Evolutionary conservation across 1,140 invertebrate species (phyloP).

Genomic region (Phenacoccus solenopsis): DNA sequence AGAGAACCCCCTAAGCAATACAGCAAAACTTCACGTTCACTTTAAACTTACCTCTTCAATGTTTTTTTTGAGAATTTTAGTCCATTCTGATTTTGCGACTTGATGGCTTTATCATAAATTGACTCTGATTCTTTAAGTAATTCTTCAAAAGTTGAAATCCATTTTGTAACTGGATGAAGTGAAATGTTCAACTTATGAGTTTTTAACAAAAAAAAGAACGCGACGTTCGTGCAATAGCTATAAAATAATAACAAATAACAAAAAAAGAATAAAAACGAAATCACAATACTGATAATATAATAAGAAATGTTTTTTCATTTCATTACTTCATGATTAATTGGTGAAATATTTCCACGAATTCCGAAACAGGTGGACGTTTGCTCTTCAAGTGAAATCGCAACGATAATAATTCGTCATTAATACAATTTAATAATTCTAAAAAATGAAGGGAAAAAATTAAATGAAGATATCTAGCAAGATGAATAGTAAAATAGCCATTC

Average conservation of each 20-base stretch:
- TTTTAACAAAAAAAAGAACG: neutral
- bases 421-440: no score
- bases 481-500: neutral
- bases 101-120: neutral
- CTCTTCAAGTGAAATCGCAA: no score
- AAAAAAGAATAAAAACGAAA: neutral
- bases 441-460: no score
- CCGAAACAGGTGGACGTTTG: no score
- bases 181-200: neutral
- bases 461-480: neutral
- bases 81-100: neutral
- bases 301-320: no score
- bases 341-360: neutral
- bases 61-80: neutral
- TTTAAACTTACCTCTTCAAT: no score
- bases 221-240: neutral
- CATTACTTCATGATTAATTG: slow-evolving; percentile 6
- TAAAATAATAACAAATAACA: neutral
- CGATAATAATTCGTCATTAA: no score
- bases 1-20: no score
- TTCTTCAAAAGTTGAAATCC: neutral
- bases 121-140: neutral
- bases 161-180: neutral
- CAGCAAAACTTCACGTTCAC: no score
- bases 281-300: no score